Base-by-base conservation (phyloP, 2,113 vertebrate species). In the Taxidea taxus region DNA sequence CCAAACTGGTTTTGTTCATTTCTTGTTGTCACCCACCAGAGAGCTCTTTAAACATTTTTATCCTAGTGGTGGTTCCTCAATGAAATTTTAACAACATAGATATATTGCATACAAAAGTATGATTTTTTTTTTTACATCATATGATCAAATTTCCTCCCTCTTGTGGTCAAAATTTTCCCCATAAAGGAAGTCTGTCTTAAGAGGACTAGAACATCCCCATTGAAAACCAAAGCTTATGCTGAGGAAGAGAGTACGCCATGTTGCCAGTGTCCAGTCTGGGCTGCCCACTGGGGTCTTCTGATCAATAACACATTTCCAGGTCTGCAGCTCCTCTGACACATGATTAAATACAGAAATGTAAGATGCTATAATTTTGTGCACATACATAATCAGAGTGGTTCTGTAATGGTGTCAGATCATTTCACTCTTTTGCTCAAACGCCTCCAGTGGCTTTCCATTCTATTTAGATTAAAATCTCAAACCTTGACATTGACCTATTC, bases 201-300 rank as follows among this genome's bases (percentile, higher is more conserved):
- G 21, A 85, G 11, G 10, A 39, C 13, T 18, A 62, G 18, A 82
- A 10, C 5, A 18, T 0, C 2, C 2, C 2, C 10, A 44, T 2
- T 37, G 31, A 78, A 34, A 95, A 80, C 29, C 42, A 80, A 2
- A 23, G 14, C 42, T 77, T 11, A 5, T 25, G 13, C 7, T 21
- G 25, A 74, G 2, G 78, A 60, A 49, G 23, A 56, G 23, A 91
- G 16, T 6, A 23, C 7, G 4, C 39, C 18, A 6, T 13, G 8
- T 25, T 25, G 29, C 13, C 47, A 20, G 42, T n/a, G 16, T 42
- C 18, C 1, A 42, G 86, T 21, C 16, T 0, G 6, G 34, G 29
- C 42, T 77, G 34, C 7, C 7, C 2, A 10, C n/a, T 44, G 13
- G 18, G 27, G 34, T 7, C 70, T 74, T 87, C 49, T 37, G 68